Base-by-base conservation (phyloP, 2,888 invertebrate species). In the Cepaea hortensis region DNA sequence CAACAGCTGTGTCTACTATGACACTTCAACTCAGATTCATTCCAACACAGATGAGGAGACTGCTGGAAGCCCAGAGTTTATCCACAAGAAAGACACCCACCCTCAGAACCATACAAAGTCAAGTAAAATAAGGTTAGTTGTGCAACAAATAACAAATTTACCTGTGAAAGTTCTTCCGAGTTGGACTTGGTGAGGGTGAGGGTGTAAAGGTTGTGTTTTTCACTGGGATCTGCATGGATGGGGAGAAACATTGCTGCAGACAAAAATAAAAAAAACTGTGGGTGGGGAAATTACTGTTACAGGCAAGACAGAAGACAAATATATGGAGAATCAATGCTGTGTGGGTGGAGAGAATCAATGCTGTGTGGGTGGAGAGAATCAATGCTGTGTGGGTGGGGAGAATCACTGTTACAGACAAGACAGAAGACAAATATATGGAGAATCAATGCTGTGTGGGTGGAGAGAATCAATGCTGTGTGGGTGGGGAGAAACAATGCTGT, bases 181-280 rank as follows among this genome's bases (percentile, higher is more conserved):
- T 97, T 3, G 98, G 98, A 89, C 97, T 97, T 48, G 97, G 97
- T 13, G 97, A 97, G 72, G 97, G 96, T 89, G 95, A 95, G 82
- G 95, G 94, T 46, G 93, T 93, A 90, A 94, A 93, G 61, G 93
- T 91, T 77, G 92, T 91, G 87, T 93, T 95, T 90, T 95, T 95
- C 92, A 95, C 95, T 75, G 95, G 94, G 89, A 95, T 94, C 90
- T 95, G 95, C 92, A 96, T 94, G 73, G 95, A 95, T 1, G 96
- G 96, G 1, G 96, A 96, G 91, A 95, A 96, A 92, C 95, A 96
- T 91, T 96, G 95, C 93, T 94, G 93, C 87, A 95, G 95, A 84
- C 94, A 85, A 85, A 86, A 62, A 73, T 4, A 6, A 81, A 15
- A 48, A n/a, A 23, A 79, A 11, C 0, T 55, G 55, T 55, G 11